A percentile compares a stretch with the other conserved stretches of the same genome.
Evolutionary conservation across 2,888 invertebrate genomes (phyloP).

Genomic region (Hymenopus coronatus): DNA sequence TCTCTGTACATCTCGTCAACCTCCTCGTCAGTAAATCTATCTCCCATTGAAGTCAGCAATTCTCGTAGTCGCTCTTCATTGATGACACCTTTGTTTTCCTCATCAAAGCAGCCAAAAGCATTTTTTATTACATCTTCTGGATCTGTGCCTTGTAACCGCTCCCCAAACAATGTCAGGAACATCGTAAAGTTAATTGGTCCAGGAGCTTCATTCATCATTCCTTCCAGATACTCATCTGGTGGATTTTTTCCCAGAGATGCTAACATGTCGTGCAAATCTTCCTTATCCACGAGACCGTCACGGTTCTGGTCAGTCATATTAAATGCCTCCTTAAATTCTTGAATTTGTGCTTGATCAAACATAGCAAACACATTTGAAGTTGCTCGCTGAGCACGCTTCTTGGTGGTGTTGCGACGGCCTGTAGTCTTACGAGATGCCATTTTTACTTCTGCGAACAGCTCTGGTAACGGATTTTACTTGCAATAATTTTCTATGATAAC

Average conservation of each 20-base stretch:
- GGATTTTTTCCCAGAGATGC: constrained; percentile 97
- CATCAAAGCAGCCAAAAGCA: constrained; percentile 99
- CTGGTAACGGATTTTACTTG: neutral
- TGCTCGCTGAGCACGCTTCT: constrained; percentile 97
- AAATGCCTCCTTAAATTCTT: constrained; percentile 99
- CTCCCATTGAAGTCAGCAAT: constrained; percentile 95
- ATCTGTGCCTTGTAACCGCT: constrained; percentile 96
- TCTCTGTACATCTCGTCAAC: constrained; percentile 98
- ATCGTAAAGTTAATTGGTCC: constrained; percentile 99
- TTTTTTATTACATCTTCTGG: constrained; percentile 99
- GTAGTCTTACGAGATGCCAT: constrained; percentile 98
- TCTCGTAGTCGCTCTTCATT: constrained; percentile 94
- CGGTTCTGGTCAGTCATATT: constrained; percentile 99
- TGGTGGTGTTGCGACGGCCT: constrained; percentile 90
- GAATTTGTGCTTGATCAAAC: constrained; percentile 99
- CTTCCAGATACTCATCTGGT: constrained; percentile 91
- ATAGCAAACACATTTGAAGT: constrained; percentile 99
- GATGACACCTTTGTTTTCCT: constrained; percentile 89
- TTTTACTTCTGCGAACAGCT: constrained; percentile 29
- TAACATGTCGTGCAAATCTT: constrained; percentile 98
- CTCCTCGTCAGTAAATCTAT: constrained; percentile 60
- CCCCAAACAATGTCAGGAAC: constrained; percentile 98
- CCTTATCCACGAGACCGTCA: constrained; percentile 98
- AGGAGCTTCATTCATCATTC: constrained; percentile 98
- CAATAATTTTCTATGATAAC: neutral